Evolutionary conservation across 1,140 invertebrate genomes (phyloP), one percentile per base, ranked within the genome.

Genomic region (Amyelois transitella): DNA sequence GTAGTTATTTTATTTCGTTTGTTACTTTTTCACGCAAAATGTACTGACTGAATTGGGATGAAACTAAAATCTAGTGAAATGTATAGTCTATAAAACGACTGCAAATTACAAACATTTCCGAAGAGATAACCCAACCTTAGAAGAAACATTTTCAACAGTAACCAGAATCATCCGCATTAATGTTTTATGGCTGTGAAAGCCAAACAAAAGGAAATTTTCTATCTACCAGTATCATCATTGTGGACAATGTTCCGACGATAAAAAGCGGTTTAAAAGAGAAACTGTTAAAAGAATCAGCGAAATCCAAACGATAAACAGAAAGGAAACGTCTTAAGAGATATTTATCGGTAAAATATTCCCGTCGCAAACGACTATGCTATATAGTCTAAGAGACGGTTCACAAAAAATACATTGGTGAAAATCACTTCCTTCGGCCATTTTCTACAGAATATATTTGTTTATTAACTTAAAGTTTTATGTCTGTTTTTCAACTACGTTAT

Each of bases 341-440:
- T 80, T 79, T 82, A 82, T 82, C 70, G 68, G 64, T 76, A 74
- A 78, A 80, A 74, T 82, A 82, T 80, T 77, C 76, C 32, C 32
- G 18, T 51, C 64, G 60, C 64, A 60, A 71, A 72, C 51, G 45
- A 60, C 54, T 60, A 59, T 55, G 57, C 21, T 51, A 58, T 38
- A 38, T 48, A 48, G 45, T 6, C 45, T 12, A 6, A 19, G 45
- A 21, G 45, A 22, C 19, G 8, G 45, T 38, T 10, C 7, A 3
- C 32, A 38, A 38, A 38, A 4, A n/a, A n/a, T n/a, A n/a, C n/a
- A 14, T 38, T 38, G 12, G 3, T 2, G 32, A 14, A 38, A 38
- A 38, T 38, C n/a, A n/a, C n/a, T n/a, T n/a, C n/a, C n/a, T n/a
- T n/a, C n/a, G n/a, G n/a, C n/a, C n/a, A n/a, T n/a, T n/a, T n/a